Base-by-base conservation (phyloP, 1,140 invertebrate species). In the Rhyacophila brunnea region DNA sequence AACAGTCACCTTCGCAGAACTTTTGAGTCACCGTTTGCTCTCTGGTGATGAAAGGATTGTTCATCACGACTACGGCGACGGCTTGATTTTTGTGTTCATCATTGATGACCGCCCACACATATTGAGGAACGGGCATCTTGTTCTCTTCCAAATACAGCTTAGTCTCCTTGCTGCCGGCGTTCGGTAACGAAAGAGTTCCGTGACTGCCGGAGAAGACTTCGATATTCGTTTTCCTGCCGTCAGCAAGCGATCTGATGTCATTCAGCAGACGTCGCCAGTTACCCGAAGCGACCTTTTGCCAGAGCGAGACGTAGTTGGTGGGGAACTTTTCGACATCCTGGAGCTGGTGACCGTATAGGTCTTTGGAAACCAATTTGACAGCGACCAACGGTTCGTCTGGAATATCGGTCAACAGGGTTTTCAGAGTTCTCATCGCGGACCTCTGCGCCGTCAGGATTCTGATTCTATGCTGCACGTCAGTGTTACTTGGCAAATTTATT, bases 1-100 rank as follows among this genome's bases (percentile, higher is more conserved):
- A 32, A 35, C 63, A 65, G n/a, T 48, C 34, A 62, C 46, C 61
- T 19, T 61, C 34, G 35, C 63, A 61, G 11, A 58, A 65, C 15
- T 54, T 42, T 44, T 60, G 18, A 20, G 38, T 51, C 13, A 51
- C 61, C 10, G 58, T 35, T 9, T 64, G 43, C 15, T 53, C 43
- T 2, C 34, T 4, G 7, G 18, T 15, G 17, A 51, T 23, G 34
- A 58, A 65, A 11, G 63, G 63, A 58, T 65, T 57, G 23, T 65
- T 65, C 17, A 65, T 32, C 1, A 51, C 58, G 2, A 65, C 23
- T n/a, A 65, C 40, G 2, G 54, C 63, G 1, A 58, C 53, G 7
- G 58, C 58, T 40, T 60, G 18, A 6, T 58, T 28, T 1, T 47
- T 43, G 10, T 49, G 36, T 32, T 44, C 49, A 9, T 65, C 50